Base-by-base conservation (phyloP, 2,797 vertebrate species). In the Kryptolebias ocellatus region DNA sequence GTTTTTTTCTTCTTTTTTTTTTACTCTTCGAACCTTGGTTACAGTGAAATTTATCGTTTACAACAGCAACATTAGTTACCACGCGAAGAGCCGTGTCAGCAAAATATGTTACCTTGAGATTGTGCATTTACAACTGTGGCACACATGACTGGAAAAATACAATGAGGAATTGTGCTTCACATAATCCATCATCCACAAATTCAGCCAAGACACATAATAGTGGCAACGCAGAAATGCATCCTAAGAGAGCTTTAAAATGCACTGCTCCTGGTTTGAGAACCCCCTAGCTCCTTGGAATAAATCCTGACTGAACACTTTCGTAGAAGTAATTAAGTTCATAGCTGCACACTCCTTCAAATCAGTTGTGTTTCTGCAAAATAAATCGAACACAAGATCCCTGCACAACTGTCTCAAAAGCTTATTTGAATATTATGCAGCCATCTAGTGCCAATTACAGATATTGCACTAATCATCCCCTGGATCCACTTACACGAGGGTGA, bases 401-500 rank as follows among this genome's bases (percentile, higher is more conserved):
- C 67, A 86, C 84, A 75, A 80, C 80, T 79, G 70, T 67, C 72
- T 86, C 79, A 80, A 70, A 73, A 76, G 73, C 80, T 67, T 82
- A 87, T 89, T 90, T 92, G 86, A 92, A 93, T 94, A 94, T 91
- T 92, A 93, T 92, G 90, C 90, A 93, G 93, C 93, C 93, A 94
- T 94, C 94, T 94, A 94, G 93, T 94, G 94, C 91, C 92, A 93
- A 94, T 92, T 91, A 91, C 84, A 89, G 89, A 93, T 93, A 94
- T 92, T 93, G 90, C 93, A 94, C 91, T 88, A 89, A 91, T 91
- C 84, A 88, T 86, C 83, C 74, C 67, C 81, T 85, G 80, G 76
- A 87, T 90, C 77, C 81, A 84, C 71, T 90, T 87, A 86, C 70
- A 89, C 84, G 86, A 90, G 70, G 74, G 75, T 85, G 85, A 91